Evolutionary conservation across 2,888 invertebrate genomes (phyloP), one percentile per base, ranked within the genome.

Genomic region (Sphaerophoria rueppellii): DNA sequence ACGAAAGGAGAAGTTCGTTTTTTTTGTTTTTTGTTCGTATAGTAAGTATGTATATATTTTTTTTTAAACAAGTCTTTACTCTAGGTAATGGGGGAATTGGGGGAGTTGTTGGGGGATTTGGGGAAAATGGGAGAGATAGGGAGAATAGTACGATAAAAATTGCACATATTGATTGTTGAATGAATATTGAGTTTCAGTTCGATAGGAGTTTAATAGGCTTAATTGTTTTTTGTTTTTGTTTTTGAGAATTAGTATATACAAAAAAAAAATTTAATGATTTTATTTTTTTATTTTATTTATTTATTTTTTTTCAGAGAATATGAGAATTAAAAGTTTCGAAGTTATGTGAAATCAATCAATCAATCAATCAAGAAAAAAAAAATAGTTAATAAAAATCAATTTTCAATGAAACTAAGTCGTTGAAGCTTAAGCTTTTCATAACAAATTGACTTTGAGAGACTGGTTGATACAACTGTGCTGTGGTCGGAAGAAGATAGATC

Each of bases 151-250:
- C 75, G 83, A 85, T 73, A 76, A 70, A 80, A 85, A 85, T 85
- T 85, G 85, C 85, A 85, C 85, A 81, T 85, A 77, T 81, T 85
- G 85, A 85, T 85, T 85, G 85, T 85, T 81, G 81, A 73, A 81
- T 85, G 85, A 85, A 85, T 85, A 73, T 85, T 81, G 72, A 70
- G 80, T 73, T 83, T 85, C 85, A 85, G 85, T 85, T 85, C 85
- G 85, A 85, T 85, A 81, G 83, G 80, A 73, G 37, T 72, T 77
- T 81, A 11, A 35, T 50, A 81, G 72, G 81, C 81, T 80, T 69
- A 63, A 32, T 71, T 57, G 2, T 65, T 43, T 77, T 40, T 69
- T n/a, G n/a, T 46, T 71, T 32, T 24, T 24, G 2, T 24, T 24
- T 2, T 24, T 24, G 1, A 24, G 24, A 48, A 40, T 48, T 61